phyloP scores from a whole-genome alignment of 1,140 invertebrate genomes.

The Nasonia vitripennis region DNA sequence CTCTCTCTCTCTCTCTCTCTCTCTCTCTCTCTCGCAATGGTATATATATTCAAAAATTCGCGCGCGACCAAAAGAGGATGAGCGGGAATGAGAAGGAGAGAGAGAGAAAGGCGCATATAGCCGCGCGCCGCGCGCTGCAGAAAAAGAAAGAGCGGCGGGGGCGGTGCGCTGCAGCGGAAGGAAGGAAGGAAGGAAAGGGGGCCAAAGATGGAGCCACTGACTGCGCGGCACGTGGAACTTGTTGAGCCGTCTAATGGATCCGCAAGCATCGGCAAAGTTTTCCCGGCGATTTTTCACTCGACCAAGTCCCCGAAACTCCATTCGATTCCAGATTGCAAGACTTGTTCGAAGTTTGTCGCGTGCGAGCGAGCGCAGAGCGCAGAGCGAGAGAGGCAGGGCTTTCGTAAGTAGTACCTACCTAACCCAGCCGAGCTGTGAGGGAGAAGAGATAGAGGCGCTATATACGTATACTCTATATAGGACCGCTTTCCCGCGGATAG shows the following conservation, averaged over 20 bases:
- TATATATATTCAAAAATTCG: constrained; percentile 20
- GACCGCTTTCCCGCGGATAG: constrained; percentile 16
- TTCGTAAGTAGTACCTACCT: constrained; percentile 10
- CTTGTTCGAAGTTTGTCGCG: constrained; percentile 67
- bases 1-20: too few species aligned
- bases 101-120: background rate
- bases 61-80: background rate
- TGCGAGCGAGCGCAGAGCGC: too few species aligned
- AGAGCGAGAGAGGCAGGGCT: background rate
- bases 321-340: constrained; percentile 68
- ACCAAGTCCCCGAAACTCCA: constrained; percentile 66
- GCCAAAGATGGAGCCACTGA: constrained; percentile 50
- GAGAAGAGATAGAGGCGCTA: background rate
- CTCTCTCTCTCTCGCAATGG: background rate
- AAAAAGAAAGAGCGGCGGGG: background rate
- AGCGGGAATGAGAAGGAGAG: background rate
- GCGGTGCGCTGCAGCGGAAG: background rate
- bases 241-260: constrained; percentile 67
- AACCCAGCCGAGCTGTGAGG: background rate
- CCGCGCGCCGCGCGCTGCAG: too few species aligned
- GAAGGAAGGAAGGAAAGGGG: constrained; percentile 44
- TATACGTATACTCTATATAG: too few species aligned
- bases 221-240: constrained; percentile 54
- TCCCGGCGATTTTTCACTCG: constrained; percentile 68
- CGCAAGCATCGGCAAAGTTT: constrained; percentile 63